A percentile compares a stretch with the other conserved stretches of the same genome.
Evolutionary conservation across 1,140 invertebrate species (phyloP).

Genomic region (Heliconius melpomene): DNA sequence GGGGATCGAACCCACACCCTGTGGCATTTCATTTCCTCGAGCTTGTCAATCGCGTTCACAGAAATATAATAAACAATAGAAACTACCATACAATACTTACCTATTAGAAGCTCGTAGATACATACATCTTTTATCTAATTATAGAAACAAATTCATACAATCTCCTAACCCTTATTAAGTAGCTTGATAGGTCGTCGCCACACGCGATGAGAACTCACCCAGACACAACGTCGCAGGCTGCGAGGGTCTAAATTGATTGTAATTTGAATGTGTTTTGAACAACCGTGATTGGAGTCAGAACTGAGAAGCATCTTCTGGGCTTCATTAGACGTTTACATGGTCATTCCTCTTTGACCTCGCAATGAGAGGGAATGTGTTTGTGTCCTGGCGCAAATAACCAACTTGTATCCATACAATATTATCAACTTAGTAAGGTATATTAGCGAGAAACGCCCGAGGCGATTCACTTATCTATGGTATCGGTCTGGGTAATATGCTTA

Average conservation of each 20-base stretch:
- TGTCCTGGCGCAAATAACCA: conserved; percentile 32
- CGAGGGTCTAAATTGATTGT: conserved; percentile 75
- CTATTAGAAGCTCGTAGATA: conserved; percentile 1
- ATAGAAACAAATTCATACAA: conserved; percentile 39
- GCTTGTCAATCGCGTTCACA: no score
- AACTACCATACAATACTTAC: neutral
- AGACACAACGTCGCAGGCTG: conserved; percentile 64
- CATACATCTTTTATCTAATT: no score
- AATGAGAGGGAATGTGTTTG: conserved; percentile 51
- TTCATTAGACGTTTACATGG: conserved; percentile 72
- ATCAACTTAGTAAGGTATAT: conserved; percentile 62
- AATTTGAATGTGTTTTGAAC: conserved; percentile 70
- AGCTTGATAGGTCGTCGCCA: conserved; percentile 55
- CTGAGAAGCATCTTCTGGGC: conserved; percentile 67
- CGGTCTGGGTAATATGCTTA: conserved; percentile 75
- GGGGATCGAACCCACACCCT: no score
- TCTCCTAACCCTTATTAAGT: conserved; percentile 56
- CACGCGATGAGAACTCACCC: conserved; percentile 63
- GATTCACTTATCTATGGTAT: conserved; percentile 68
- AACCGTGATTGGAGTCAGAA: conserved; percentile 74
- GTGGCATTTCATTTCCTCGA: no score
- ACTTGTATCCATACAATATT: conserved; percentile 40
- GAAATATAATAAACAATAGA: neutral
- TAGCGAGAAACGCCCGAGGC: conserved; percentile 63
- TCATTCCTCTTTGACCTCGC: conserved; percentile 78